phyloP scores from a whole-genome alignment of 2,113 vertebrate species.

The Dipodomys stephensi region DNA sequence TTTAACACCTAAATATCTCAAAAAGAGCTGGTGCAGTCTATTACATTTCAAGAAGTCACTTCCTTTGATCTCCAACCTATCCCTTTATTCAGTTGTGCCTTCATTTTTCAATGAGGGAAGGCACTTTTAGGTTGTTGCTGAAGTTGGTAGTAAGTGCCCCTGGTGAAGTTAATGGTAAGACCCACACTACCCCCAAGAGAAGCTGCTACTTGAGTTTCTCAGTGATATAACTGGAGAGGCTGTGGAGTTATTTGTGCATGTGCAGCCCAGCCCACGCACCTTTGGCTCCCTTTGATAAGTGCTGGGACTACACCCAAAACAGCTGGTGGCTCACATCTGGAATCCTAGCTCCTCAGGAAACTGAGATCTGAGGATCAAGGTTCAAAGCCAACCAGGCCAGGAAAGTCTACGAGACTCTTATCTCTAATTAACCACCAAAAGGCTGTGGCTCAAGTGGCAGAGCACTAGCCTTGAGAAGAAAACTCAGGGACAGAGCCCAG shows the following conservation, averaged over 20 bases:
- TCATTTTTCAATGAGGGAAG: fast-evolving
- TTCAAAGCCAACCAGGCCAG: too few relatives aligned
- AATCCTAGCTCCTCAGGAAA: too few relatives aligned
- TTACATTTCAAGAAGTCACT: neutral
- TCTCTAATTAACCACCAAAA: too few relatives aligned
- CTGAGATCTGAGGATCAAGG: too few relatives aligned
- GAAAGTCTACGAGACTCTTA: too few relatives aligned
- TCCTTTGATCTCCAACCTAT: neutral
- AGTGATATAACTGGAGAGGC: fast-evolving
- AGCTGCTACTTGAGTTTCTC: fast-evolving
- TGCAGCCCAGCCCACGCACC: neutral
- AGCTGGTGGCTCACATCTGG: too few relatives aligned
- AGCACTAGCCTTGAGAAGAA: too few relatives aligned
- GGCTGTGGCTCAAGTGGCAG: too few relatives aligned
- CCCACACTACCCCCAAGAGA: fast-evolving
- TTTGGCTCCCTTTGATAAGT: neutral
- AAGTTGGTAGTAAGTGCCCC: fast-evolving
- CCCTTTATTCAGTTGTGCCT: neutral
- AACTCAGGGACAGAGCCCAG: too few relatives aligned
- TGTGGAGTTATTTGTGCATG: neutral
- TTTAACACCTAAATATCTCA: neutral
- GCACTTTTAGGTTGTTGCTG: fast-evolving
- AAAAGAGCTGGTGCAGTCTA: fast-evolving
- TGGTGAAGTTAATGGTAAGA: fast-evolving
- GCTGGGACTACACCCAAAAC: neutral